phyloP scores from a whole-genome alignment of 2,113 vertebrate genomes.

The Pimephales promelas region DNA sequence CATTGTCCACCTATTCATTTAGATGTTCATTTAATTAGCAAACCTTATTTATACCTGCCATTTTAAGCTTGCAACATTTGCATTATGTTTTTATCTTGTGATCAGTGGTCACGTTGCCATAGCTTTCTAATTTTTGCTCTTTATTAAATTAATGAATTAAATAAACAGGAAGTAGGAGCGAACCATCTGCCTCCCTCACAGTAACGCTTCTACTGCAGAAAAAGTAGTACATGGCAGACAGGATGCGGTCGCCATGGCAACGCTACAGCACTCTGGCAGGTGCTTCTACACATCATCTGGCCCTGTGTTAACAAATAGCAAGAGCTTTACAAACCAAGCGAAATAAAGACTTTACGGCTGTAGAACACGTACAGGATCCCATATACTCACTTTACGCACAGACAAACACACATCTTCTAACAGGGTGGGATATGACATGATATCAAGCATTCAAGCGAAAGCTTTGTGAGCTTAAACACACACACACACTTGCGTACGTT shows the following conservation, averaged over 20 bases:
- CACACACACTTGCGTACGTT: constrained; percentile 3
- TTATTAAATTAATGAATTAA: constrained; percentile 30
- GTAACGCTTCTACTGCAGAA: constrained; percentile 78
- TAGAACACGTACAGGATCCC: neutral
- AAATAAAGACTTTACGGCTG: neutral
- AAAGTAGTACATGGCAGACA: constrained; percentile 82
- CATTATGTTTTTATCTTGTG: constrained; percentile 20
- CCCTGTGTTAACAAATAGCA: constrained; percentile 65
- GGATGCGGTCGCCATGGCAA: constrained; percentile 82
- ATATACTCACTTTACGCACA: constrained; percentile 13
- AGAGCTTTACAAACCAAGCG: constrained; percentile 22
- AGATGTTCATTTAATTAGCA: neutral
- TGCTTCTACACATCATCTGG: constrained; percentile 75
- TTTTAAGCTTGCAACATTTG: neutral
- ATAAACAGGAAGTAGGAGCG: constrained; percentile 57
- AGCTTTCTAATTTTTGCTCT: constrained; percentile 1
- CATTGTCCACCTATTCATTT: constrained; percentile 7
- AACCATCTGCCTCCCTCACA: constrained; percentile 72
- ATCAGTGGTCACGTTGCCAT: neutral
- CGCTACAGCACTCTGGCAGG: constrained; percentile 78
- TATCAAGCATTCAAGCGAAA: constrained; percentile 17
- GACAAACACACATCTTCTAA: constrained; percentile 24
- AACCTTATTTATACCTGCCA: neutral
- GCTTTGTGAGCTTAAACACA: constrained; percentile 8
- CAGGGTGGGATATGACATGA: neutral